phyloP scores from a whole-genome alignment of 2,888 invertebrate genomes.

The Eristalinus sepulchralis region DNA sequence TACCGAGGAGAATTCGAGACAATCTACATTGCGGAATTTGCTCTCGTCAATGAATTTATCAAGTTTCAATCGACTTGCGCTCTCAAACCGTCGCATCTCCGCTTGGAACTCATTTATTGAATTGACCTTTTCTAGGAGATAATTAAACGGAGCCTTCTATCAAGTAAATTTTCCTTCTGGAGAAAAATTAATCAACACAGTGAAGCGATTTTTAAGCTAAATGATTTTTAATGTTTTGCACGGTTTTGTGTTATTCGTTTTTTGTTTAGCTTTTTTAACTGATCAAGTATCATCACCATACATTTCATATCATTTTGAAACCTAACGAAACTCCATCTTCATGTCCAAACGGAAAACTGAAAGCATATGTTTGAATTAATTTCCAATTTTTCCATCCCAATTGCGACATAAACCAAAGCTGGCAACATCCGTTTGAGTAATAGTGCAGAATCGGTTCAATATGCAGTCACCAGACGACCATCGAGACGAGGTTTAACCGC shows the following conservation, averaged over 20 bases:
- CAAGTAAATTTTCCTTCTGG: background rate
- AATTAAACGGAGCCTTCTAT: conserved; percentile 5
- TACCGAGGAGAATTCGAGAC: conserved; percentile 15
- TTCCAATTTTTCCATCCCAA: conserved; percentile 44
- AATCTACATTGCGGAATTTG: conserved; percentile 36
- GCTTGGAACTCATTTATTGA: conserved; percentile 52
- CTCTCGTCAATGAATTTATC: conserved; percentile 53
- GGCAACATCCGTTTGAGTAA: conserved; percentile 84
- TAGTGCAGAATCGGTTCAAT: conserved; percentile 85
- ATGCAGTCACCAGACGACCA: conserved; percentile 83
- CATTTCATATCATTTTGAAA: conserved; percentile 37
- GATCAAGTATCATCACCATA: conserved; percentile 44
- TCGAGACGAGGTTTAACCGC: conserved; percentile 82
- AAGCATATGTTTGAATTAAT: conserved; percentile 30
- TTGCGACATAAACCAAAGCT: conserved; percentile 76
- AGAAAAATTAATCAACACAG: background rate
- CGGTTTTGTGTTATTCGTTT: conserved; percentile 31
- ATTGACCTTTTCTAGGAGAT: conserved; percentile 39
- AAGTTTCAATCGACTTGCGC: conserved; percentile 35
- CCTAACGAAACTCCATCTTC: conserved; percentile 9
- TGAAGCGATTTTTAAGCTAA: conserved; percentile 5
- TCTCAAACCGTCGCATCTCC: conserved; percentile 40
- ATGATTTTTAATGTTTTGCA: conserved; percentile 36
- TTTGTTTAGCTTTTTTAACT: conserved; percentile 36
- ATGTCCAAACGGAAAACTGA: conserved; percentile 13